These are phyloP conservation scores for Palythoa caribaeorum DNA, from an alignment of 92 coral and sea anemone species.

Conservation along the genomic window DNA sequence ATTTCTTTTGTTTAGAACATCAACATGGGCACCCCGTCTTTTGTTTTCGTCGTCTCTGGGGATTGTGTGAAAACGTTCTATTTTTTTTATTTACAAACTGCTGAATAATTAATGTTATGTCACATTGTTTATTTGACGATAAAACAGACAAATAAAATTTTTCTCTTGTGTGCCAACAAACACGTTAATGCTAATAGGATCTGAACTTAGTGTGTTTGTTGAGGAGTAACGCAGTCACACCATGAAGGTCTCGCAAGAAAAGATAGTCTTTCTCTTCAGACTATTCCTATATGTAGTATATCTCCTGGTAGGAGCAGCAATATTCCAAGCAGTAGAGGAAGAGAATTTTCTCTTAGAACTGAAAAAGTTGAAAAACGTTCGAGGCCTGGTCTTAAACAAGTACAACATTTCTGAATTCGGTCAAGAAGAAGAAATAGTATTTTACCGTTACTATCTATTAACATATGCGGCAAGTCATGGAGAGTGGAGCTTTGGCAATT, in stretches of 20 bases:
- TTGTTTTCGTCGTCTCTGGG: no score
- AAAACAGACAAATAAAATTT: no score
- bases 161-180: background rate
- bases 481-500: conserved; percentile 75
- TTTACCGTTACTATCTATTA: background rate
- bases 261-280: background rate
- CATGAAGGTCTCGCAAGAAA: conserved; percentile 1
- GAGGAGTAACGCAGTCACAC: background rate
- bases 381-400: conserved; percentile 59
- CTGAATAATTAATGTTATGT: background rate
- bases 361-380: conserved; percentile 4
- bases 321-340: conserved; percentile 73
- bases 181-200: background rate
- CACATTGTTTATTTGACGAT: background rate
- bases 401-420: conserved; percentile 66
- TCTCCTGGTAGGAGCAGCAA: conserved; percentile 69
- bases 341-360: conserved; percentile 28
- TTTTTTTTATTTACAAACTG: no score
- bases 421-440: conserved; percentile 35
- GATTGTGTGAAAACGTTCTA: no score
- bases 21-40: no score
- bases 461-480: background rate
- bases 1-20: background rate
- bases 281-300: conserved; percentile 48
- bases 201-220: background rate